A percentile compares a stretch with the other conserved stretches of the same genome.
phyloP scores from a whole-genome alignment of 2,797 vertebrate genomes.

The Benthosema pterotum region DNA sequence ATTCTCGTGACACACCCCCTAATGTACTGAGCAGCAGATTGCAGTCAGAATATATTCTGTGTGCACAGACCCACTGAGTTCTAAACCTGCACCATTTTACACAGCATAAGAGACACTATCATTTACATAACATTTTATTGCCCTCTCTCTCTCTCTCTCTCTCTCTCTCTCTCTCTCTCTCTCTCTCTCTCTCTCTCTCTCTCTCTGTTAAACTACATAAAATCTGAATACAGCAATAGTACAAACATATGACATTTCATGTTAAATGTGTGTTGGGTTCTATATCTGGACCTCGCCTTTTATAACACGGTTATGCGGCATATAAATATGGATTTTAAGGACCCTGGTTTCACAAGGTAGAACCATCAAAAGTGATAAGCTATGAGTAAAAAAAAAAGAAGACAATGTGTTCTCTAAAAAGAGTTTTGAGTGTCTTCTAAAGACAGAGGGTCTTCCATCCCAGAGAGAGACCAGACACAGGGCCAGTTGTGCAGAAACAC shows the following conservation, averaged over 20 bases:
- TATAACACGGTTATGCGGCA: background rate
- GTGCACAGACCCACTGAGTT: no score
- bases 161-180: constrained; percentile 24
- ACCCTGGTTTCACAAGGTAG: background rate
- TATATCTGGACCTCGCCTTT: constrained; percentile 2
- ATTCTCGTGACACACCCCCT: constrained; percentile 76
- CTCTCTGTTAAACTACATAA: constrained; percentile 55
- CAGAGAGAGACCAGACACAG: constrained; percentile 78
- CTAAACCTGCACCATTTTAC: background rate
- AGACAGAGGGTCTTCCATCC: constrained; percentile 65
- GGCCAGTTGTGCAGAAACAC: constrained; percentile 87
- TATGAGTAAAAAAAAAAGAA: background rate
- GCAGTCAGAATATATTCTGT: constrained; percentile 20
- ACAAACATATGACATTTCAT: constrained; percentile 14
- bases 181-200: constrained; percentile 4
- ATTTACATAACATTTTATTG: background rate
- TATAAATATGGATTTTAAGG: background rate
- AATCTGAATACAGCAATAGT: constrained; percentile 26
- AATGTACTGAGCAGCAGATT: constrained; percentile 46
- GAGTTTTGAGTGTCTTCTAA: constrained; percentile 49
- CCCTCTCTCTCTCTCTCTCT: no score
- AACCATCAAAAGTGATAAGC: background rate
- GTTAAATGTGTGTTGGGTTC: constrained; percentile 6
- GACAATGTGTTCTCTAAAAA: constrained; percentile 6
- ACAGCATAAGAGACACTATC: background rate